Percentiles rank a stretch among this genome's conserved stretches.
These are phyloP conservation scores for Crotalus helleri DNA, from an alignment of 2,113 vertebrate genomes.

Conservation along the genomic window DNA sequence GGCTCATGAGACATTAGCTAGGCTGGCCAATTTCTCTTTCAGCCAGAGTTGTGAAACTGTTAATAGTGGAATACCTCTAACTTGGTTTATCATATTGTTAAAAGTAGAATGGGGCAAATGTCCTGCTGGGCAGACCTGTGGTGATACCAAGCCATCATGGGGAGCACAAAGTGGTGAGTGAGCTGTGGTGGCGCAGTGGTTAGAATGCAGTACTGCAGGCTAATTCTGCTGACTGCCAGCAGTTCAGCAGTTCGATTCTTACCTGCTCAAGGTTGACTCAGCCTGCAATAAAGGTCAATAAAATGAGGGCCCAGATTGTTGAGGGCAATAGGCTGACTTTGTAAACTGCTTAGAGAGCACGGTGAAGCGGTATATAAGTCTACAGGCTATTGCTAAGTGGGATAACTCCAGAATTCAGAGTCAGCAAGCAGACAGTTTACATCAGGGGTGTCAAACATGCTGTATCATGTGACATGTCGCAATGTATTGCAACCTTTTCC, in stretches of 20 bases:
- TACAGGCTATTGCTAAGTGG: not conserved
- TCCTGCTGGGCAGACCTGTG: not conserved
- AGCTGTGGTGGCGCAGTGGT: not conserved
- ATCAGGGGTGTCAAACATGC: too few species aligned
- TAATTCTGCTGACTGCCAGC: not conserved
- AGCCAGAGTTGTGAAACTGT: not conserved
- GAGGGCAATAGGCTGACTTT: not conserved
- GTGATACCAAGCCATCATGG: not conserved
- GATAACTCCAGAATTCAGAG: not conserved
- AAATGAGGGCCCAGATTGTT: not conserved
- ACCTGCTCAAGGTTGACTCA: not conserved
- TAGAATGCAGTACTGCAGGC: not conserved
- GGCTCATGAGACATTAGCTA: not conserved
- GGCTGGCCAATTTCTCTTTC: not conserved
- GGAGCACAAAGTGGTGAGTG: not conserved
- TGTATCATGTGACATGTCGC: too few species aligned
- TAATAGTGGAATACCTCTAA: not conserved
- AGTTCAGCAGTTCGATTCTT: not conserved
- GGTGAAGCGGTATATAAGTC: not conserved
- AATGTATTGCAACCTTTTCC: too few species aligned
- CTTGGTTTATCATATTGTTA: not conserved
- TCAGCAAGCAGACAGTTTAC: not conserved
- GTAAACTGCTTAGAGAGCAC: not conserved
- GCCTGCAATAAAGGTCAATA: not conserved
- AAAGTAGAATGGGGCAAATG: not conserved